phyloP scores from a whole-genome alignment of 2,113 vertebrate genomes.

The Isichthys henryi region DNA sequence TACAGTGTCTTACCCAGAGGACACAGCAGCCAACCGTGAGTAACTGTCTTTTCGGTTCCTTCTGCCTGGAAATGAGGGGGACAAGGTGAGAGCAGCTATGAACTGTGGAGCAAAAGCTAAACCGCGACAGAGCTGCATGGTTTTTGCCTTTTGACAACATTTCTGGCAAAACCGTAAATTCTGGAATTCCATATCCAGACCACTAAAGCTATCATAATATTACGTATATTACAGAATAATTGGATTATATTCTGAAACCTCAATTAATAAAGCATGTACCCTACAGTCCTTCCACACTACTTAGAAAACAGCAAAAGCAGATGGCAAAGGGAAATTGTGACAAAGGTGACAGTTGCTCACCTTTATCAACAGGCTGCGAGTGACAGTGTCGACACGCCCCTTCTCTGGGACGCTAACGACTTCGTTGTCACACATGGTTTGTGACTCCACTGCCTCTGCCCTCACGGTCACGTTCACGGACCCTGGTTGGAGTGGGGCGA shows the following conservation, averaged over 20 bases:
- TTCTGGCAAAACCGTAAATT: background rate
- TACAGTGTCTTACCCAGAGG: constrained; percentile 10
- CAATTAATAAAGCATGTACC: background rate
- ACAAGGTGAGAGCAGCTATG: background rate
- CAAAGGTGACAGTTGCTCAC: constrained; percentile 29
- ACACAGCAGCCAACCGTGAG: constrained; percentile 14
- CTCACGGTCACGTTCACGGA: constrained; percentile 45
- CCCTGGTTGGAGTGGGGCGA: constrained; percentile 25
- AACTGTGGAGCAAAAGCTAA: background rate
- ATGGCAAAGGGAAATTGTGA: background rate
- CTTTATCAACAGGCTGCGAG: constrained; percentile 50
- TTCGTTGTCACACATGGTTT: constrained; percentile 35
- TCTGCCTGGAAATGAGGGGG: constrained; percentile 14
- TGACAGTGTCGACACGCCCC: constrained; percentile 43
- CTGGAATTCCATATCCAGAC: background rate
- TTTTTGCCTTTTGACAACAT: background rate
- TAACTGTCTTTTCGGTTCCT: constrained; percentile 16
- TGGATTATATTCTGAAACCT: background rate
- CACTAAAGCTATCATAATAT: background rate
- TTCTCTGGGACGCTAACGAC: constrained; percentile 35
- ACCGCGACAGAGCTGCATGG: background rate
- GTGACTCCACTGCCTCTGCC: constrained; percentile 38
- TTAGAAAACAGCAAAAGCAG: background rate
- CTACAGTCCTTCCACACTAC: background rate
- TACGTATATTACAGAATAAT: background rate